Evolutionary conservation across 2,888 invertebrate species (phyloP).

Genomic region (Coleophora deauratella): DNA sequence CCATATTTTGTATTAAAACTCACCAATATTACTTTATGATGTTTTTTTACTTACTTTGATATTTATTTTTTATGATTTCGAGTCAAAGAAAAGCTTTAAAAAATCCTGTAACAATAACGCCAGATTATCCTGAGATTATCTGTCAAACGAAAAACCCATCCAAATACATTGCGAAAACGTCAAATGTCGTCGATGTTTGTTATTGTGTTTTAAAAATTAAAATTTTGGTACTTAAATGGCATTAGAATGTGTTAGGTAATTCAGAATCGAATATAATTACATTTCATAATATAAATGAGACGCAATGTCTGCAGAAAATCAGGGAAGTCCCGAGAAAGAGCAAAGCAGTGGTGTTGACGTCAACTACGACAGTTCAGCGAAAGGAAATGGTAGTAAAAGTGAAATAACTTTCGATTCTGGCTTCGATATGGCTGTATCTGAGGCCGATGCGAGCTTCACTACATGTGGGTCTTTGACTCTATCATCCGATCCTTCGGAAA

Average conservation of each 20-base stretch:
- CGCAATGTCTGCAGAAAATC: constrained; percentile 39
- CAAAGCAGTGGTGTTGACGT: constrained; percentile 33
- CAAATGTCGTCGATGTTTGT: constrained; percentile 41
- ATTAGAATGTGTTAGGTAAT: constrained; percentile 11
- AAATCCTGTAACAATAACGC: too few species aligned
- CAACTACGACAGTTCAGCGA: constrained; percentile 30
- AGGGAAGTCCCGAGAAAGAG: constrained; percentile 37
- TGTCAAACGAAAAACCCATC: too few species aligned
- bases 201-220: constrained; percentile 35
- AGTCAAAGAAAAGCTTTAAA: too few species aligned
- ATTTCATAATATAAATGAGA: constrained; percentile 21
- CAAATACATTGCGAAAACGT: too few species aligned
- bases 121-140: too few species aligned
- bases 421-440: constrained; percentile 32
- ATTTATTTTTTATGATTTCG: too few species aligned
- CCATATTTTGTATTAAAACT: too few species aligned
- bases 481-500: constrained; percentile 23
- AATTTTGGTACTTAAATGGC: constrained; percentile 34
- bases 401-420: constrained; percentile 44
- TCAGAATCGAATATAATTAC: constrained; percentile 21
- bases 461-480: constrained; percentile 33
- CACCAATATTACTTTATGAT: too few species aligned
- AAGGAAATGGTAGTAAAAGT: constrained; percentile 36
- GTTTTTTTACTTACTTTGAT: too few species aligned
- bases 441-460: constrained; percentile 25